Percentiles rank a stretch among this genome's conserved stretches.
These are phyloP conservation scores for Rhingia rostrata DNA, from an alignment of 2,888 invertebrate genomes.

Conservation along the genomic window DNA sequence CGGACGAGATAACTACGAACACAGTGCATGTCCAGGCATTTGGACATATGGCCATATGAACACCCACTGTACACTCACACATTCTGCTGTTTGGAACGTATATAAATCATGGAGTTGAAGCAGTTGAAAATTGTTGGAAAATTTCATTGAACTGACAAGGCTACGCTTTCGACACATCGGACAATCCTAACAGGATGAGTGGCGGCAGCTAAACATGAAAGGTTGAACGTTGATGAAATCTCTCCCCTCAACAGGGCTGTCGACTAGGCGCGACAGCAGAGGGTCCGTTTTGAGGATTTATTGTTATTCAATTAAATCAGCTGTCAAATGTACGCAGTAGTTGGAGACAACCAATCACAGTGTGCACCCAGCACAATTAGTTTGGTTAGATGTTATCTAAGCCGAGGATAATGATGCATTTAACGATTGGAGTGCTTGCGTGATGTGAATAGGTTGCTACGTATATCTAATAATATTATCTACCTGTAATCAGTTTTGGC, in stretches of 20 bases:
- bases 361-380: slow-evolving; percentile 1
- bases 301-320: slow-evolving; percentile 72
- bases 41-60: slow-evolving; percentile 53
- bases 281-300: slow-evolving; percentile 52
- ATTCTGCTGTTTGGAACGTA: neutral
- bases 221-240: slow-evolving; percentile 63
- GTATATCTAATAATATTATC: slow-evolving; percentile 17
- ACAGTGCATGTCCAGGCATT: slow-evolving; percentile 62
- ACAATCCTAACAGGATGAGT: slow-evolving; percentile 50
- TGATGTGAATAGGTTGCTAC: slow-evolving; percentile 2
- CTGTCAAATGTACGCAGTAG: slow-evolving; percentile 47
- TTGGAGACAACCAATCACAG: slow-evolving; percentile 3
- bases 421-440: slow-evolving; percentile 50
- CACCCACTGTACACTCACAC: slow-evolving; percentile 38
- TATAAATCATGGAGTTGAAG: slow-evolving; percentile 64
- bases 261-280: neutral
- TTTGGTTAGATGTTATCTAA: slow-evolving; percentile 41
- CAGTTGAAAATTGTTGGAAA: slow-evolving; percentile 68
- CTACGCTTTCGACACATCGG: slow-evolving; percentile 65
- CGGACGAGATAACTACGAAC: slow-evolving; percentile 55
- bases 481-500: slow-evolving; percentile 22
- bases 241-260: slow-evolving; percentile 21
- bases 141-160: slow-evolving; percentile 62
- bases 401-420: slow-evolving; percentile 61
- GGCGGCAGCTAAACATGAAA: slow-evolving; percentile 64